Base-by-base conservation (phyloP, 2,797 vertebrate species). In the Arrhamphus sclerolepis region DNA sequence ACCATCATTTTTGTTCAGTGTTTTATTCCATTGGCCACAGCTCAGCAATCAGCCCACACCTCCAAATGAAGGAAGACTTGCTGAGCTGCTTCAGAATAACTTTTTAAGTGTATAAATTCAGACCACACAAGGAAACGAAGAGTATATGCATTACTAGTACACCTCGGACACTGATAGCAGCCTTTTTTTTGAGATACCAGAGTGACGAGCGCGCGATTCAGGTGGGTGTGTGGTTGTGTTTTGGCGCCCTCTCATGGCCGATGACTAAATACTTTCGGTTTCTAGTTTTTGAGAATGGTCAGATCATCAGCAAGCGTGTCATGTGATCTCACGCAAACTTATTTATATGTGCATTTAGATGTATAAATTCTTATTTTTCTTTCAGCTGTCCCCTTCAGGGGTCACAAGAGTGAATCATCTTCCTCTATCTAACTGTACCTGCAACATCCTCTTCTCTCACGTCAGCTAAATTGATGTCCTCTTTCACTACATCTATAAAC, bases 11-110 rank as follows among this genome's bases (percentile, higher is more conserved):
- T 69, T 56, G 53, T 46, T 7, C 34, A 54, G n/a, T 50, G 55
- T 75, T 82, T 87, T 79, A 82, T 80, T 63, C 57, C 73, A 62
- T 3, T 66, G 63, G 26, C 44, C 65, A 1, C 38, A 18, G 38
- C 61, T 43, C 39, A 69, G 46, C 7, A 58, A 41, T 40, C 24
- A 42, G 31, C 46, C 52, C 31, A 42, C 31, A 59, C 41, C 41
- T 49, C 62, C 57, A 39, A 71, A 74, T 74, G 42, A 78, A 80
- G 59, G 59, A 40, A 57, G 22, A 68, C 34, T 48, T 41, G 7
- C 16, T 21, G 4, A 39, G 22, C 22, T 50, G 8, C 18, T 28
- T 16, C 1, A 39, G 20, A 20, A 1, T 47, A 46, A 17, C 7
- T 6, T n/a, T 51, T 2, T 38, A 46, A 0, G 43, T 29, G 26